These are phyloP conservation scores for Nematostella vectensis DNA, from an alignment of 92 coral and sea anemone genomes.

Conservation along the genomic window DNA sequence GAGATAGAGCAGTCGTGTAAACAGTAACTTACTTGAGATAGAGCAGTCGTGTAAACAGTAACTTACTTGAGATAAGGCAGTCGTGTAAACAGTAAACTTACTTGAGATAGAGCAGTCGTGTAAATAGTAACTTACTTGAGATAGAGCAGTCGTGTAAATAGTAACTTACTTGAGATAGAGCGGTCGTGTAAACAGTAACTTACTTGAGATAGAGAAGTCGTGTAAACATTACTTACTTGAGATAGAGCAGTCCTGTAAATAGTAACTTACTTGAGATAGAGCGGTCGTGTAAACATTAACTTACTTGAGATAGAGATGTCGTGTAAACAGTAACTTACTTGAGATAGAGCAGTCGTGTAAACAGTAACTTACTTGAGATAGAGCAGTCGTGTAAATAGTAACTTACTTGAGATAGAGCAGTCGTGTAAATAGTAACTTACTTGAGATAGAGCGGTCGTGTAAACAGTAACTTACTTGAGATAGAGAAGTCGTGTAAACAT, in stretches of 20 bases:
- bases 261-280: constrained; percentile 79
- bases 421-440: constrained; percentile 68
- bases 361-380: no score
- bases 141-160: no score
- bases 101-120: constrained; percentile 70
- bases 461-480: constrained; percentile 44
- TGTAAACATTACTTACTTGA: constrained; percentile 30
- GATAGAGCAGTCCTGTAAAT: constrained; percentile 65
- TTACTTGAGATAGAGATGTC: constrained; percentile 70
- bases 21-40: constrained; percentile 63
- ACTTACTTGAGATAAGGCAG: no score
- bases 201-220: no score
- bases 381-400: no score
- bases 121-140: constrained; percentile 79
- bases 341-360: constrained; percentile 9
- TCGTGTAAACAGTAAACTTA: not conserved
- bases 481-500: constrained; percentile 61
- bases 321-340: constrained; percentile 76
- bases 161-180: constrained; percentile 61
- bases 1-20: constrained; percentile 65
- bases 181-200: constrained; percentile 66
- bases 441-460: no score
- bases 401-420: constrained; percentile 68
- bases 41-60: constrained; percentile 2
- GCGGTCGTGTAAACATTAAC: not conserved